Percentiles rank a stretch among this genome's conserved stretches.
Evolutionary conservation across 2,113 vertebrate species (phyloP).

Genomic region (Cyphomyrus discorhynchus): DNA sequence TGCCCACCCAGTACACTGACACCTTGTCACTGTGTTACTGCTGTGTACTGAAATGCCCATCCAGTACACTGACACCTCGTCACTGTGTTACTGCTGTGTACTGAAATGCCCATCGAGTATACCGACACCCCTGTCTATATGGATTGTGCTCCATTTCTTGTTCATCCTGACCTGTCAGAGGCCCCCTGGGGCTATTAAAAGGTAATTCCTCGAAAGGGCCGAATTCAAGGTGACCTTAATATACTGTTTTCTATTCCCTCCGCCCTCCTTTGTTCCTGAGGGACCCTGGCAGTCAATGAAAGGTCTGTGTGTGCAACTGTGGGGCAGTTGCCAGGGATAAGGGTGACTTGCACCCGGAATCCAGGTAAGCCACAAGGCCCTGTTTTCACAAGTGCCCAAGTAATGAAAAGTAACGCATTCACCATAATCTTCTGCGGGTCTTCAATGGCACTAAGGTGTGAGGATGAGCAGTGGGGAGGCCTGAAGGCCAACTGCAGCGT

Average conservation of each 20-base stretch:
- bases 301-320: background rate
- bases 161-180: background rate
- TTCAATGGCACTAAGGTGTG: slow-evolving; percentile 34
- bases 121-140: background rate
- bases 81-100: background rate
- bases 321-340: background rate
- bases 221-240: background rate
- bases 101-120: background rate
- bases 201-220: background rate
- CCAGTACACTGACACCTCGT: background rate
- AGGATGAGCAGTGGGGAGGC: slow-evolving; percentile 37
- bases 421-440: slow-evolving; percentile 23
- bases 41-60: background rate
- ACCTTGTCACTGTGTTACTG: background rate
- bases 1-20: background rate
- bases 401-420: background rate
- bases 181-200: background rate
- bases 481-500: background rate
- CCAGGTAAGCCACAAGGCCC: background rate
- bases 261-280: background rate
- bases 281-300: background rate
- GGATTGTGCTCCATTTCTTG: background rate
- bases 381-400: background rate
- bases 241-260: background rate
- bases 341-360: background rate